A percentile compares a stretch with the other conserved stretches of the same genome.
These are phyloP conservation scores for Pyralis farinalis DNA, from an alignment of 2,888 invertebrate genomes.

Conservation along the genomic window DNA sequence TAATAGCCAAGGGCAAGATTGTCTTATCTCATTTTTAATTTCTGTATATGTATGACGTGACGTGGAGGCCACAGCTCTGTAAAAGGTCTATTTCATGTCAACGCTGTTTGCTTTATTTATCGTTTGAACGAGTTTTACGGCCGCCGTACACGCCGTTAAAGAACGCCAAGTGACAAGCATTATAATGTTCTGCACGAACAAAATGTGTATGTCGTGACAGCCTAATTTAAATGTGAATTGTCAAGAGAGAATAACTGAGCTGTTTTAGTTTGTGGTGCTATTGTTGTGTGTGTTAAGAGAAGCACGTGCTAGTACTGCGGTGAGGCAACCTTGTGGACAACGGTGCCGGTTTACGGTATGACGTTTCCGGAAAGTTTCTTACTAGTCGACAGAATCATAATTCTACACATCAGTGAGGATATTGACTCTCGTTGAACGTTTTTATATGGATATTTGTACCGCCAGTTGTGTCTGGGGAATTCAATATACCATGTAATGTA, in stretches of 20 bases:
- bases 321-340: slow-evolving; percentile 41
- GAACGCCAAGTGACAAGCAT: slow-evolving; percentile 17
- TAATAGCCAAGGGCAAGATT: slow-evolving; percentile 36
- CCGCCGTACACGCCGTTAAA: slow-evolving; percentile 19
- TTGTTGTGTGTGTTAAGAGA: slow-evolving; percentile 17
- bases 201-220: slow-evolving; percentile 33
- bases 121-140: slow-evolving; percentile 20
- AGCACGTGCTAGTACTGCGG: slow-evolving; percentile 29
- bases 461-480: not conserved
- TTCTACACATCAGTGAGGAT: slow-evolving; percentile 26
- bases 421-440: not conserved
- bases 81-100: slow-evolving; percentile 45
- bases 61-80: slow-evolving; percentile 40
- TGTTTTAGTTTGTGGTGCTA: slow-evolving; percentile 21
- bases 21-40: slow-evolving; percentile 57
- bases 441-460: too few species aligned
- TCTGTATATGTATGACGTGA: slow-evolving; percentile 27
- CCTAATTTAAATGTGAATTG: slow-evolving; percentile 30
- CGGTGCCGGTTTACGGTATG: slow-evolving; percentile 37
- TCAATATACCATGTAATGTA: slow-evolving; percentile 11
- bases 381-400: slow-evolving; percentile 31
- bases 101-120: slow-evolving; percentile 43
- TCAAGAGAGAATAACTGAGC: slow-evolving; percentile 19
- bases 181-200: slow-evolving; percentile 7
- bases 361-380: slow-evolving; percentile 41